Conservation (phyloP, 2,797 vertebrate genomes). For the Tiaroga cobitis region DNA sequence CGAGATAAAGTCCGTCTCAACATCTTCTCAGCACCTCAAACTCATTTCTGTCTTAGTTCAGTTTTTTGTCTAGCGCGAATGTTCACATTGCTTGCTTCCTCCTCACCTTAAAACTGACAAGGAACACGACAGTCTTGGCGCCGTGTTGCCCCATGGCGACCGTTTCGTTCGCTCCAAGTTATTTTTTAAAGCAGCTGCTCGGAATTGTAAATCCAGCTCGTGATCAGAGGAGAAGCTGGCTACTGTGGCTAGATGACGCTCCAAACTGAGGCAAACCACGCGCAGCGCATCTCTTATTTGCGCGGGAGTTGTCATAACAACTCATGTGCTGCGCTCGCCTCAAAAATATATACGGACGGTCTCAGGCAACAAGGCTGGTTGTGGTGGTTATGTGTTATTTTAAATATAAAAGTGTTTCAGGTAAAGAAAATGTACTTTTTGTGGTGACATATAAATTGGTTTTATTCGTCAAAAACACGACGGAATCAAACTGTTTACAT, state of each 20-base stretch:
- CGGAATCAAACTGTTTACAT: neutral
- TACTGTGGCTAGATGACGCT: constrained; percentile 23
- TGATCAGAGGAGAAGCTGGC: neutral
- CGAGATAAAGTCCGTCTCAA: neutral
- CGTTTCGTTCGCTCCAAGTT: constrained; percentile 18
- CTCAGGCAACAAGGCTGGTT: too few species aligned
- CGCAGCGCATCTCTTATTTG: constrained; percentile 9
- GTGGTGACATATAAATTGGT: neutral
- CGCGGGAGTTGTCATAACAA: constrained; percentile 36
- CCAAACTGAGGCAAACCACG: constrained; percentile 8
- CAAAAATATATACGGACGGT: too few species aligned
- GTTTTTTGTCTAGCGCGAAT: neutral
- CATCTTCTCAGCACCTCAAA: constrained; percentile 21
- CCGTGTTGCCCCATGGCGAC: constrained; percentile 43
- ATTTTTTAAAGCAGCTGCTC: constrained; percentile 38
- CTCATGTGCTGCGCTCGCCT: neutral
- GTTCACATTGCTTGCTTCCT: constrained; percentile 7
- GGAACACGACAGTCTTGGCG: neutral
- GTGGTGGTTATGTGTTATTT: too few species aligned
- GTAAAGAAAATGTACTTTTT: neutral
- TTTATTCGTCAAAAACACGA: neutral
- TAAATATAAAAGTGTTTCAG: too few species aligned
- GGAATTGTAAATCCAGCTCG: constrained; percentile 46
- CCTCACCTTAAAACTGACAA: constrained; percentile 30
- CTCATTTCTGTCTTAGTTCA: neutral